These are phyloP conservation scores for Lytechinus pictus DNA, from an alignment of 35 echinoderm and acorn worm species.

Conservation along the genomic window DNA sequence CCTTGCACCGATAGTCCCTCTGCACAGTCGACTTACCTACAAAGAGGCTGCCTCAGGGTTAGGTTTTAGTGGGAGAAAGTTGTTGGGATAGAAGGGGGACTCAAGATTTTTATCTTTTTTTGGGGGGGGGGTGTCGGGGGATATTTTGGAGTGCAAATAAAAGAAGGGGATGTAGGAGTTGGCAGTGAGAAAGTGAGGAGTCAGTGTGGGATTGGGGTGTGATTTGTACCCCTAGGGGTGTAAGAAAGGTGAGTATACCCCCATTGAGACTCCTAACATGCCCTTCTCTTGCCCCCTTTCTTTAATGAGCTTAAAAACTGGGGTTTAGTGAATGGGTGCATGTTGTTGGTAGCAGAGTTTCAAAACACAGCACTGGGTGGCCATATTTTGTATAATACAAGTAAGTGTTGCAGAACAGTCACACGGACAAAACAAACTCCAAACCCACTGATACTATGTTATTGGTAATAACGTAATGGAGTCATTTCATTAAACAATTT, in stretches of 20 bases:
- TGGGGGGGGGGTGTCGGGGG: neutral
- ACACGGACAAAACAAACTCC: too few relatives aligned
- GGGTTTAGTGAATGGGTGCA: neutral
- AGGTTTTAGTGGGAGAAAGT: neutral
- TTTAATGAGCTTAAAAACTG: neutral
- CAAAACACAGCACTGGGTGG: neutral
- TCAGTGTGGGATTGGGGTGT: neutral
- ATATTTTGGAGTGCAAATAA: too few relatives aligned
- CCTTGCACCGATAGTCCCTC: conserved; percentile 1
- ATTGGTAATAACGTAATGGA: too few relatives aligned
- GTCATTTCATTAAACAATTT: too few relatives aligned
- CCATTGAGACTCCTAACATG: conserved; percentile 10
- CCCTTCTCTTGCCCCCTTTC: neutral
- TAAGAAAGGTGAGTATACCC: neutral
- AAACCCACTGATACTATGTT: too few relatives aligned
- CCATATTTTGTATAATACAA: neutral
- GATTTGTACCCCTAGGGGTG: neutral
- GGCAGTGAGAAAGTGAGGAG: too few relatives aligned
- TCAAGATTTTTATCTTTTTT: too few relatives aligned
- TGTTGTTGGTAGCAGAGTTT: neutral
- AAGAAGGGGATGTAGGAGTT: too few relatives aligned
- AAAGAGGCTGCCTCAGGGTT: neutral
- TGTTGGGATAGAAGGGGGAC: neutral
- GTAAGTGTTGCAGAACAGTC: too few relatives aligned
- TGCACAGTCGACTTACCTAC: neutral